Percentiles rank a stretch among this genome's conserved stretches.
Conservation (phyloP, 2,888 invertebrate species). For the Exocentrus adspersus region DNA sequence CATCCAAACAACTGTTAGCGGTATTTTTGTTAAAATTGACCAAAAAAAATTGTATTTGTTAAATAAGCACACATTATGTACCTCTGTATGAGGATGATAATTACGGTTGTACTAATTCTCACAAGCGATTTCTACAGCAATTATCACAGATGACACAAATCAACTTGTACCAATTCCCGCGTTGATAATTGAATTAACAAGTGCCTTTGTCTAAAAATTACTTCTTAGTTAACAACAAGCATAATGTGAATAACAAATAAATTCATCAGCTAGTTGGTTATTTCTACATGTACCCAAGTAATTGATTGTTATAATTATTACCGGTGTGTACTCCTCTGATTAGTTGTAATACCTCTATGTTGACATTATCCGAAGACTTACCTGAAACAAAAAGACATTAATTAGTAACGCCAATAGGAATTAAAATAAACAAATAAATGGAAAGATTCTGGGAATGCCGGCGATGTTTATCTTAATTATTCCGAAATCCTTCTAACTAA, state of each 20-base stretch:
- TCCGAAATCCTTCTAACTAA: not conserved
- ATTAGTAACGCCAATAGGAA: slow-evolving; percentile 2
- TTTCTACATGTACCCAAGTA: no score
- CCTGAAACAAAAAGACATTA: slow-evolving; percentile 15
- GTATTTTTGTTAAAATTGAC: no score
- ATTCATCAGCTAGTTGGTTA: not conserved
- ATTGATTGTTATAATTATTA: not conserved
- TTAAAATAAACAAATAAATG: not conserved
- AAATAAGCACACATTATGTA: no score
- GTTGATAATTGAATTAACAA: not conserved
- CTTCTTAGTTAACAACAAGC: not conserved
- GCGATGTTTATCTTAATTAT: slow-evolving; percentile 10
- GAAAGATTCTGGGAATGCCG: not conserved
- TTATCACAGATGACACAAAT: slow-evolving; percentile 28
- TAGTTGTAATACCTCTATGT: slow-evolving; percentile 2
- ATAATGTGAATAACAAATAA: not conserved
- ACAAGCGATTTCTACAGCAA: not conserved
- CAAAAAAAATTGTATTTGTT: no score
- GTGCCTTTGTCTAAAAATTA: slow-evolving; percentile 1
- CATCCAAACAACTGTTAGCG: no score
- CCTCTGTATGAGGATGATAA: no score
- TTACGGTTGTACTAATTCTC: no score
- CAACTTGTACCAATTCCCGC: slow-evolving; percentile 29
- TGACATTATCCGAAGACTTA: slow-evolving; percentile 4
- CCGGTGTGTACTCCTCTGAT: slow-evolving; percentile 13